Base-by-base conservation (phyloP, 2,888 invertebrate genomes). In the Platynereis dumerilii region DNA sequence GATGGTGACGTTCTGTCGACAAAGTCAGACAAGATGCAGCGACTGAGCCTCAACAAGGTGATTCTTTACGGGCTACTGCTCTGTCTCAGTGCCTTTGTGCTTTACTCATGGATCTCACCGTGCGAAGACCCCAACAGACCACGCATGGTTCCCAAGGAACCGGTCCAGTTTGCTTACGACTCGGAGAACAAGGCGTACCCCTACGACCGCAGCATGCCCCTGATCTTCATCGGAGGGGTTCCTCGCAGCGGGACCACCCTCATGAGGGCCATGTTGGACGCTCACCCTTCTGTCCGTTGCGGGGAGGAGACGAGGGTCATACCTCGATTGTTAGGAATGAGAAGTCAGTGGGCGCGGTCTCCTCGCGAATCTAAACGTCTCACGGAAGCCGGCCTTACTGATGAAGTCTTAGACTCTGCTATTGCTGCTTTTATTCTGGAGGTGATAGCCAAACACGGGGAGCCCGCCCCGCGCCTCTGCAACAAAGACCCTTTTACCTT, bases 401-500 rank as follows among this genome's bases (percentile, higher is more conserved):
- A 93, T 85, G 90, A 92, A 87, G 91, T 95, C 75, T 88, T 98
- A 83, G 94, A 98, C 86, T 91, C 94, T 78, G 98, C 98, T 63
- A 92, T 99, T 77, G 93, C 96, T 44, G 92, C 97, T 55, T 99
- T 99, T 86, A 95, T 96, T 80, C 87, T 97, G 72, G 96, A 97
- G 86, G 92, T 96, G 80, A 78, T 80, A 27, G 79, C 77, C 39
- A 76, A 77, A 58, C 81, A 99, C 86, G 98, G 98, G 53, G 94
- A 95, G 79, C 92, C 94, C 29, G 97, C 98, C 61, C 90, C 93
- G 68, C 88, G 96, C 60, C 89, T 98, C 70, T 99, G 99, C 88
- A 99, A 99, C 88, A 99, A 99, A 86, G 99, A 99, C 87, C 99
- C 99, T 60, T 90, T 99, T 74, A 96, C 96, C 65, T 89, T 99